Evolutionary conservation across 1,140 invertebrate genomes (phyloP).

Genomic region (Olivierus martensii): DNA sequence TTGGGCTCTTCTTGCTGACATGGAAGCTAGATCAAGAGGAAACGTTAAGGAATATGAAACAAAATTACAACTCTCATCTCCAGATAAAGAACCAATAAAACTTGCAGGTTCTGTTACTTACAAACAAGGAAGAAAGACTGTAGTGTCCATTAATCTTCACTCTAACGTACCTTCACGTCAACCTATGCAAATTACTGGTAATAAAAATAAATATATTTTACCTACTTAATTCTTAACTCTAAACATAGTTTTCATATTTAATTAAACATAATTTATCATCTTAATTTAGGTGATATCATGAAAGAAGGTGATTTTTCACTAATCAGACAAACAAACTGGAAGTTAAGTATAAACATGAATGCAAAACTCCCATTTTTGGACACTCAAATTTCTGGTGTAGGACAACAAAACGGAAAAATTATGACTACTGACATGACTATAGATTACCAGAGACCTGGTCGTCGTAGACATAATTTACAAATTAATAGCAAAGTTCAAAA

Average conservation of each 20-base stretch:
- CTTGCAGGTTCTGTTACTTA: constrained; percentile 7
- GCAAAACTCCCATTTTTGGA: too few species aligned
- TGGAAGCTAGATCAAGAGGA: background rate
- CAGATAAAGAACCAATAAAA: background rate
- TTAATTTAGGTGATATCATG: constrained; percentile 5
- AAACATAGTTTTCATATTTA: too few species aligned
- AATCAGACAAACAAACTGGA: too few species aligned
- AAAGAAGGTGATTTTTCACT: constrained; percentile 2
- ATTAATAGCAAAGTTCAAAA: too few species aligned
- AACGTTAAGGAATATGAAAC: constrained; percentile 9
- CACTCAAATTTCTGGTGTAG: too few species aligned
- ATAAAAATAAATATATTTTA: background rate
- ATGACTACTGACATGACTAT: too few species aligned
- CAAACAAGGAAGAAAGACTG: constrained; percentile 4
- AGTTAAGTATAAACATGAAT: too few species aligned
- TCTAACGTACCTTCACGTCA: background rate
- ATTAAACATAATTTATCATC: background rate
- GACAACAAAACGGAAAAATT: too few species aligned
- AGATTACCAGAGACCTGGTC: too few species aligned
- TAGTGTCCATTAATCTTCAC: constrained; percentile 6
- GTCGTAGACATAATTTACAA: too few species aligned
- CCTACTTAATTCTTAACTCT: background rate
- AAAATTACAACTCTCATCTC: background rate
- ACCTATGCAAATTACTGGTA: constrained; percentile 7
- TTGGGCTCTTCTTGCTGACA: too few species aligned